These are phyloP conservation scores for Petrolisthes cinctipes DNA, from an alignment of 2,888 invertebrate genomes.

Conservation along the genomic window DNA sequence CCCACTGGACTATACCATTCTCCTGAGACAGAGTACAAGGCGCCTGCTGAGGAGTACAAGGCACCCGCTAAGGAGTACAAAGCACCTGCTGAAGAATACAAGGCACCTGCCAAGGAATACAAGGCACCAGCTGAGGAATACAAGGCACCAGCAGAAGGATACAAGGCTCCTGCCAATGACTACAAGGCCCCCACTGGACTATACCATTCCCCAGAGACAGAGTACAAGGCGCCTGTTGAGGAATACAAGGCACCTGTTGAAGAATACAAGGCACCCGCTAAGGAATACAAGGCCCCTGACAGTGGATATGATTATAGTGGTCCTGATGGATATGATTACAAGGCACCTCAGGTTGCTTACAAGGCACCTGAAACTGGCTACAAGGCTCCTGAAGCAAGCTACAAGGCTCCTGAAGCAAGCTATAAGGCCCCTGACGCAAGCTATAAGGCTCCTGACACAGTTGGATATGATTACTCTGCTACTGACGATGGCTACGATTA, in stretches of 20 bases:
- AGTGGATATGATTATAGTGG: neutral
- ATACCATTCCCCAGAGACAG: too few species aligned
- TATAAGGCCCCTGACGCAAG: constrained; percentile 46
- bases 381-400: constrained; percentile 28
- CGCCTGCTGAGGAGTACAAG: neutral
- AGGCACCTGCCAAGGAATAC: neutral
- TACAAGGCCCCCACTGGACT: too few species aligned
- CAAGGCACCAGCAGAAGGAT: neutral
- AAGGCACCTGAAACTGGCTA: neutral
- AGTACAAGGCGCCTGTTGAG: neutral
- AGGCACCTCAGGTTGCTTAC: neutral
- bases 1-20: neutral
- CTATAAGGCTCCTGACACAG: too few species aligned
- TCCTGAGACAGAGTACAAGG: neutral
- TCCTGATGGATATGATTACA: constrained; percentile 11
- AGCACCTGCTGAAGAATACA: neutral
- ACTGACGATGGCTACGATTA: neutral
- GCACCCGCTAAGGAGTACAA: neutral
- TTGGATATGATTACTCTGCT: too few species aligned
- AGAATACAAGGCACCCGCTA: too few species aligned
- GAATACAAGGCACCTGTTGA: too few species aligned
- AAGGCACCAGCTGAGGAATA: neutral
- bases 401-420: constrained; percentile 37
- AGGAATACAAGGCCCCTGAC: too few species aligned
- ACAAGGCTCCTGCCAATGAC: neutral